A percentile compares a stretch with the other conserved stretches of the same genome.
phyloP scores from a whole-genome alignment of 1,140 invertebrate species.

The Drosophila virilis region DNA sequence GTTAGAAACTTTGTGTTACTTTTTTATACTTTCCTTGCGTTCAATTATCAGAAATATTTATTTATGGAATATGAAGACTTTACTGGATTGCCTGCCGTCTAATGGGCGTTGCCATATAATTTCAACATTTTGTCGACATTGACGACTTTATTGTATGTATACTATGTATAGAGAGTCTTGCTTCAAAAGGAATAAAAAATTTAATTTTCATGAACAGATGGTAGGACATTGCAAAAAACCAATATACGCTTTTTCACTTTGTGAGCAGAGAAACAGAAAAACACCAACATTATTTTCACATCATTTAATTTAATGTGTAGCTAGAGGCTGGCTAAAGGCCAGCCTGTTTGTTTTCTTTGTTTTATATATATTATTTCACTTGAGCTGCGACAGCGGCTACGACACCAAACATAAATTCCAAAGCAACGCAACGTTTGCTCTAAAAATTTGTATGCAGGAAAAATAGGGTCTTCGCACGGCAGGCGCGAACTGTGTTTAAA shows the following conservation, averaged over 20 bases:
- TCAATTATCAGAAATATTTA: too few relatives aligned
- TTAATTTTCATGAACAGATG: too few relatives aligned
- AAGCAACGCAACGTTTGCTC: slow-evolving; percentile 64
- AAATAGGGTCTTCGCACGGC: slow-evolving; percentile 31
- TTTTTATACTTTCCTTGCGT: too few relatives aligned
- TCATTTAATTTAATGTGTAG: slow-evolving; percentile 78
- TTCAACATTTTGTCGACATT: too few relatives aligned
- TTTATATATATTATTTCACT: slow-evolving; percentile 78
- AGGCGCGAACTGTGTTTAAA: slow-evolving; percentile 51
- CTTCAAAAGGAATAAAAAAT: too few relatives aligned
- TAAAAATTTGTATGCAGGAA: slow-evolving; percentile 71
- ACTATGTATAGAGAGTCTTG: too few relatives aligned
- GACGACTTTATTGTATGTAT: too few relatives aligned
- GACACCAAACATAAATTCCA: slow-evolving; percentile 54
- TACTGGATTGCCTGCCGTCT: too few relatives aligned
- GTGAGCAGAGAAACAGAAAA: slow-evolving; percentile 22
- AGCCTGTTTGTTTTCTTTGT: slow-evolving; percentile 71
- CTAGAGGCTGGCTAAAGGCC: slow-evolving; percentile 52
- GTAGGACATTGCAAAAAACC: not conserved
- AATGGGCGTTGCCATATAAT: too few relatives aligned
- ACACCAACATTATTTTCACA: slow-evolving; percentile 77
- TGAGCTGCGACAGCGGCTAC: slow-evolving; percentile 39
- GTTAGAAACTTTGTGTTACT: too few relatives aligned
- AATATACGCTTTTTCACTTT: not conserved
- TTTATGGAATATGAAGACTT: too few relatives aligned